phyloP scores from a whole-genome alignment of 2,797 vertebrate species.

The Enoplosus armatus region DNA sequence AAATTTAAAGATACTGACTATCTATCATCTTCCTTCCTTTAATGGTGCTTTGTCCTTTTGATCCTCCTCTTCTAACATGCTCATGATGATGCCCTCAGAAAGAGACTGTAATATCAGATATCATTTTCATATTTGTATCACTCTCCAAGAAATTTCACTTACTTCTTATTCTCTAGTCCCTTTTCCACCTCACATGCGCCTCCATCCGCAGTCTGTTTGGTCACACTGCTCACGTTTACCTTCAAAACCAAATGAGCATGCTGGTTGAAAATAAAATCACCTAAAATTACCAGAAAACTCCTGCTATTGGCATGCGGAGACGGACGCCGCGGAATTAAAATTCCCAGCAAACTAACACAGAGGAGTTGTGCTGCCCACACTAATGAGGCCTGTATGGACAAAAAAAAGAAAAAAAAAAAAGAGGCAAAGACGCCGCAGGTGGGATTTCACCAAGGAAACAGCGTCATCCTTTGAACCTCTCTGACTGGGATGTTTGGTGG shows the following conservation, averaged over 20 bases:
- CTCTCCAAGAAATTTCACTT: slow-evolving; percentile 2
- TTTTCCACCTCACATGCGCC: not conserved
- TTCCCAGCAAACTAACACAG: slow-evolving; percentile 55
- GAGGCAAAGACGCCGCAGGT: slow-evolving; percentile 66
- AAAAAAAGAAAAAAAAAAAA: not conserved
- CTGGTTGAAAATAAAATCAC: slow-evolving; percentile 51
- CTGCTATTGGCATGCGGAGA: slow-evolving; percentile 37
- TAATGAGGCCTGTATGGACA: slow-evolving; percentile 65
- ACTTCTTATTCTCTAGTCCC: not conserved
- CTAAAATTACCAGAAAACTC: slow-evolving; percentile 49
- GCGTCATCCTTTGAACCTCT: slow-evolving; percentile 69
- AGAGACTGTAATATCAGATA: not conserved
- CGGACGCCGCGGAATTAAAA: slow-evolving; percentile 54
- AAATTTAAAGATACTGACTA: not conserved
- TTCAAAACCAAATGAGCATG: slow-evolving; percentile 30
- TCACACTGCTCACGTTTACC: slow-evolving; percentile 45
- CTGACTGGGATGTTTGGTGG: slow-evolving; percentile 63
- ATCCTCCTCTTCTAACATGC: not conserved
- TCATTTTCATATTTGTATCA: slow-evolving; percentile 13
- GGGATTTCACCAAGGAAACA: slow-evolving; percentile 71
- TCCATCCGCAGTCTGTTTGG: slow-evolving; percentile 27
- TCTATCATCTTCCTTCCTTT: not conserved
- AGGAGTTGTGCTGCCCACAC: slow-evolving; percentile 61
- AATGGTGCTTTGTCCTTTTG: not conserved
- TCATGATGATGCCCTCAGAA: slow-evolving; percentile 2